phyloP scores from a whole-genome alignment of 2,113 vertebrate species.

The Rhynchomys soricoides region DNA sequence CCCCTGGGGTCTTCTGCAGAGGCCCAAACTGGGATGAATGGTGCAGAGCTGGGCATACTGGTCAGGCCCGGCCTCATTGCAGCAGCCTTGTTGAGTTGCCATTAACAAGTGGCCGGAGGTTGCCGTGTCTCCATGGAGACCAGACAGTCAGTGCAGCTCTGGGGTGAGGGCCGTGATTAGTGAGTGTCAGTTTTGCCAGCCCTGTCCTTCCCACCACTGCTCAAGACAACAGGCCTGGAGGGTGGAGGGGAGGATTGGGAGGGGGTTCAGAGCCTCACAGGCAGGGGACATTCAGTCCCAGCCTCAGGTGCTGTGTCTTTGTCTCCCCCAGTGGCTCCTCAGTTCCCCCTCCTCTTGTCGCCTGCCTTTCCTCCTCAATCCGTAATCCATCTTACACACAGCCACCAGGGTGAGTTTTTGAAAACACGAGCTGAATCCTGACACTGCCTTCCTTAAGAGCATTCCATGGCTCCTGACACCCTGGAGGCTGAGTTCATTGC shows the following conservation, averaged over 20 bases:
- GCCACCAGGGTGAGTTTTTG: slow-evolving; percentile 54
- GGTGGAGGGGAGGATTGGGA: background rate
- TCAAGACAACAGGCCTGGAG: slow-evolving; percentile 77
- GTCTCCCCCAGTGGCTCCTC: slow-evolving; percentile 61
- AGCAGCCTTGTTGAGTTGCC: slow-evolving; percentile 85
- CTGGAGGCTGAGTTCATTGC: background rate
- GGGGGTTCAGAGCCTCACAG: slow-evolving; percentile 50
- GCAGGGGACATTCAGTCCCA: slow-evolving; percentile 20
- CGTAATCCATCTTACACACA: slow-evolving; percentile 57
- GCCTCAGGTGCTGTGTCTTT: slow-evolving; percentile 73
- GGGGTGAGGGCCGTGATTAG: slow-evolving; percentile 90
- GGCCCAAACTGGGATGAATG: slow-evolving; percentile 50
- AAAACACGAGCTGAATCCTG: slow-evolving; percentile 58
- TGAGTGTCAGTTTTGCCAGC: slow-evolving; percentile 88
- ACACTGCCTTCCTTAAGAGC: slow-evolving; percentile 52
- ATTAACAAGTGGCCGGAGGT: slow-evolving; percentile 91
- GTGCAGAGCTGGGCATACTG: slow-evolving; percentile 33
- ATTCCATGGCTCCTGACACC: slow-evolving; percentile 40
- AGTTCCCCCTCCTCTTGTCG: background rate
- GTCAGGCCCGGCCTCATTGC: slow-evolving; percentile 67
- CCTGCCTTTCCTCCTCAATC: slow-evolving; percentile 53
- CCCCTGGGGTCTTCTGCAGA: slow-evolving; percentile 60
- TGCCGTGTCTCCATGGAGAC: slow-evolving; percentile 91
- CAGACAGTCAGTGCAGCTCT: slow-evolving; percentile 88
- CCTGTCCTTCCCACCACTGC: slow-evolving; percentile 82